phyloP scores from a whole-genome alignment of 2,797 vertebrate genomes.

The Heterohyrax brucei region DNA sequence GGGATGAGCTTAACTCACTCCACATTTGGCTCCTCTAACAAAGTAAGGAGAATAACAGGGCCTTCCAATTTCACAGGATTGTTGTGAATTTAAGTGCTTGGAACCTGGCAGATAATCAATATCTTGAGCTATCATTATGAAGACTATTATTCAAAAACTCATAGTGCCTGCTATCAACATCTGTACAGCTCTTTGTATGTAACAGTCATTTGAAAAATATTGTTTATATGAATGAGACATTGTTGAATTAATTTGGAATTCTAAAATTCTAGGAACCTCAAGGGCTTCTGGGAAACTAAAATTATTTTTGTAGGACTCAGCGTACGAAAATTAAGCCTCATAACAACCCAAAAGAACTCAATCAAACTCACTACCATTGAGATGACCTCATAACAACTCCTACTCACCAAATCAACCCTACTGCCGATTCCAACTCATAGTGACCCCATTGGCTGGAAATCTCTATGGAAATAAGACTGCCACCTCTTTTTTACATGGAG shows the following conservation, averaged over 20 bases:
- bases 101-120: neutral
- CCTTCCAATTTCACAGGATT: neutral
- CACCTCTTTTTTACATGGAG: no score
- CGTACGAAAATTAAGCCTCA: constrained; percentile 11
- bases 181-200: neutral
- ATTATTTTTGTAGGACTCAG: constrained; percentile 43
- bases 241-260: constrained; percentile 35
- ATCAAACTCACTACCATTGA: no score
- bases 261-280: constrained; percentile 50
- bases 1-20: constrained; percentile 10
- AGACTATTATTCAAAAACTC: constrained; percentile 12
- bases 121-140: neutral
- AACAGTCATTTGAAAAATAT: neutral
- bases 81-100: neutral
- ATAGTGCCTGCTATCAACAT: neutral
- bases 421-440: no score
- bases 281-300: neutral
- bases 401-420: no score
- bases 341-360: neutral
- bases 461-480: no score
- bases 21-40: neutral
- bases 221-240: constrained; percentile 30
- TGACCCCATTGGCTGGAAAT: no score
- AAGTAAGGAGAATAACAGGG: neutral
- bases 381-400: no score